Evolutionary conservation across 2,888 invertebrate species (phyloP).

Genomic region (Tridacna gigas): DNA sequence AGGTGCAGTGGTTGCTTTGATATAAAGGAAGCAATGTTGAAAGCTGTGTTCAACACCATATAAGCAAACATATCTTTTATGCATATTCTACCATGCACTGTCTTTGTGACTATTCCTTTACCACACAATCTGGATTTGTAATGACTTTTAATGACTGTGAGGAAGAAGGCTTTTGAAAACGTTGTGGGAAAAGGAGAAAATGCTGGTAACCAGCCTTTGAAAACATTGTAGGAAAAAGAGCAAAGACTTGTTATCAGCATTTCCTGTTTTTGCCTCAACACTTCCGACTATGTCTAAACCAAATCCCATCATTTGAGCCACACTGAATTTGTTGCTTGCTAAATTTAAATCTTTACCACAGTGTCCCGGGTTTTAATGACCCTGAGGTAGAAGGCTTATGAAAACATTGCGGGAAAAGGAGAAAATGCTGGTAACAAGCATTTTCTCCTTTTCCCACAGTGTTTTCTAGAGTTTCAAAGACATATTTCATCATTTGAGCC

Average conservation of each 20-base stretch:
- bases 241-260: neutral
- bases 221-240: conserved; percentile 8
- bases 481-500: no score
- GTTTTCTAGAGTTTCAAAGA: no score
- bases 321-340: no score
- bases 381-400: neutral
- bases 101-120: neutral
- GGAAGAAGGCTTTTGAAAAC: neutral
- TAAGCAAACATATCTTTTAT: no score
- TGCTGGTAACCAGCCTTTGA: neutral
- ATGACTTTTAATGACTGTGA: neutral
- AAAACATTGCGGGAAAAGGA: neutral
- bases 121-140: neutral
- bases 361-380: neutral
- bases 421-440: neutral
- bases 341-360: neutral
- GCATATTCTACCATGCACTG: no score
- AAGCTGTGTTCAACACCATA: no score
- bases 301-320: no score
- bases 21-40: no score
- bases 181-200: neutral
- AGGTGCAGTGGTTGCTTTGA: no score
- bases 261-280: conserved; percentile 4
- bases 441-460: neutral
- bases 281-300: neutral